phyloP scores from a whole-genome alignment of 2,797 vertebrate species.

The Neosilurus hyrtlii region DNA sequence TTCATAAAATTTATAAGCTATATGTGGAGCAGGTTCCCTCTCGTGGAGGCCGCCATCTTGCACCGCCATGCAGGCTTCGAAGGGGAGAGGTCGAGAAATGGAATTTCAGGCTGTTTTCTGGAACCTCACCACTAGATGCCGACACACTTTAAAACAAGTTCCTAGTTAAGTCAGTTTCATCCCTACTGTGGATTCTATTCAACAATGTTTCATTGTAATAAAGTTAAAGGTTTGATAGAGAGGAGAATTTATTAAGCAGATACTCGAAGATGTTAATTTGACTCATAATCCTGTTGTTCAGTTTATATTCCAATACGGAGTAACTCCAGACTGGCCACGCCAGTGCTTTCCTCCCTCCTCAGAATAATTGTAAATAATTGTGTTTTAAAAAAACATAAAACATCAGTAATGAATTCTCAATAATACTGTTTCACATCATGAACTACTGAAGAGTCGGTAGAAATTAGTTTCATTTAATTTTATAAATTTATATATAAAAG shows the following conservation, averaged over 20 bases:
- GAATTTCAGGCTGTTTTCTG: no score
- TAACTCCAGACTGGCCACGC: neutral
- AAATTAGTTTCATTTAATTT: neutral
- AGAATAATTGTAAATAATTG: neutral
- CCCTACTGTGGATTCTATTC: neutral
- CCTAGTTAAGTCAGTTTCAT: neutral
- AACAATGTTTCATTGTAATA: neutral
- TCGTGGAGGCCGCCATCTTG: no score
- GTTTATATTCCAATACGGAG: neutral
- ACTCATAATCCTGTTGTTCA: neutral
- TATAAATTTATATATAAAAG: neutral
- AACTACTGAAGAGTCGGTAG: neutral
- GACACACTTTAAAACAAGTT: no score
- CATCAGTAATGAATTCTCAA: neutral
- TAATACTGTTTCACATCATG: neutral
- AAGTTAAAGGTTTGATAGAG: neutral
- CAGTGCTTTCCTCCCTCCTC: neutral
- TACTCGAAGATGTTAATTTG: neutral
- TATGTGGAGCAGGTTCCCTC: no score
- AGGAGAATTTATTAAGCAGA: neutral
- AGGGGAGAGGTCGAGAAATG: no score
- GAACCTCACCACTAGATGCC: no score
- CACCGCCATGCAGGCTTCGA: no score
- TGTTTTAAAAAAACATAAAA: neutral
- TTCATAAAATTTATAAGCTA: no score